Conservation (phyloP, 2,888 invertebrate genomes). For the Lacanobia oleracea region DNA sequence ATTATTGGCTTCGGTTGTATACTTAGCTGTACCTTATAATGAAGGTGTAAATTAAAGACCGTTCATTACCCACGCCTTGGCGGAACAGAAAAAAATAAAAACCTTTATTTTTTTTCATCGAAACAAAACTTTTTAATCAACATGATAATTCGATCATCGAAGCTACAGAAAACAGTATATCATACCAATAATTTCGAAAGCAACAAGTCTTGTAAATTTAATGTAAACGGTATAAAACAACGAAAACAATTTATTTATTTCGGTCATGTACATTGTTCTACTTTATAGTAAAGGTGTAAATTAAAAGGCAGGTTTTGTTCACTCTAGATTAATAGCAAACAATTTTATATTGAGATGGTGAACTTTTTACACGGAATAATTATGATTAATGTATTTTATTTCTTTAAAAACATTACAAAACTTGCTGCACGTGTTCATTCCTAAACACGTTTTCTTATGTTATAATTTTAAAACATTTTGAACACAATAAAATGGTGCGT, state of each 20-base stretch:
- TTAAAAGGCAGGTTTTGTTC: conserved; percentile 43
- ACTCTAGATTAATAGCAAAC: conserved; percentile 18
- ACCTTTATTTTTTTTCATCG: background rate
- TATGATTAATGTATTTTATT: background rate
- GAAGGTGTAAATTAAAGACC: conserved; percentile 53
- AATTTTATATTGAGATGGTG: conserved; percentile 12
- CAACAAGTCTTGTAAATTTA: conserved; percentile 30
- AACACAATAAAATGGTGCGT: background rate
- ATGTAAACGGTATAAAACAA: conserved; percentile 29
- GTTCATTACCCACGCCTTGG: conserved; percentile 10
- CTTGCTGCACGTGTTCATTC: background rate
- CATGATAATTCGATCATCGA: conserved; percentile 7
- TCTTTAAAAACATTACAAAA: background rate
- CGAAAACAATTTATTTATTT: conserved; percentile 38
- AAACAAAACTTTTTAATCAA: conserved; percentile 1
- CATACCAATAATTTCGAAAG: conserved; percentile 35
- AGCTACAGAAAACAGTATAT: conserved; percentile 9
- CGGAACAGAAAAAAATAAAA: conserved; percentile 7
- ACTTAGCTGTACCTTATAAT: conserved; percentile 48
- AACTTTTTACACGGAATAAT: conserved; percentile 1
- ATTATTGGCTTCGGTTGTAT: conserved; percentile 70
- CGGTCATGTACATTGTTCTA: conserved; percentile 41
- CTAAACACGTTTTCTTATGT: background rate
- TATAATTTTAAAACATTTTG: background rate
- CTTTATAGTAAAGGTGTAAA: conserved; percentile 42